Percentiles rank a stretch among this genome's conserved stretches.
These are phyloP conservation scores for Agrilus mali DNA, from an alignment of 2,888 invertebrate genomes.

Conservation along the genomic window DNA sequence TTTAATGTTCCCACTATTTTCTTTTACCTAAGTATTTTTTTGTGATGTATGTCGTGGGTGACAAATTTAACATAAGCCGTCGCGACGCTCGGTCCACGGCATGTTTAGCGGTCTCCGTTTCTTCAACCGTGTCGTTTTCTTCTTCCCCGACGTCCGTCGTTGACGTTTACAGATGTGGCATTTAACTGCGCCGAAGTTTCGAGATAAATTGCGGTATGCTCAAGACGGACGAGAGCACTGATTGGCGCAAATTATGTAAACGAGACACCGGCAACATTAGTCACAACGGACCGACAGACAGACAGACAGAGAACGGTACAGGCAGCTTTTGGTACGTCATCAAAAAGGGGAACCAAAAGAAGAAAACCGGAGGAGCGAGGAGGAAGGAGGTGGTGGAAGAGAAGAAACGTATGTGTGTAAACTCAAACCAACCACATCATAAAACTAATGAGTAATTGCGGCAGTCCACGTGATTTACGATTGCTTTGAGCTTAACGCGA, in stretches of 20 bases:
- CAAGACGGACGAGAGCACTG: conserved; percentile 30
- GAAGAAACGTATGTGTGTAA: background rate
- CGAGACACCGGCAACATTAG: conserved; percentile 20
- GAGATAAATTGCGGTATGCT: conserved; percentile 26
- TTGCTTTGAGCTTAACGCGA: conserved; percentile 20
- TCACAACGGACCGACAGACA: conserved; percentile 18
- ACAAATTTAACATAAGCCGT: no score
- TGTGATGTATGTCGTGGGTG: no score
- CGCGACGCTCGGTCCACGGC: no score
- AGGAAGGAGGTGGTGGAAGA: background rate
- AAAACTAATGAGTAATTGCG: conserved; percentile 25
- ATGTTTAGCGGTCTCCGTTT: no score
- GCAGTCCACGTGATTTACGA: conserved; percentile 23
- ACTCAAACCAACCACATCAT: conserved; percentile 21
- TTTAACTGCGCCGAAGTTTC: conserved; percentile 30
- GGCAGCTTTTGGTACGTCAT: background rate
- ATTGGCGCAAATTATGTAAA: conserved; percentile 34
- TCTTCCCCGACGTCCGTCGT: conserved; percentile 6
- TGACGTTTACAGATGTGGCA: conserved; percentile 34
- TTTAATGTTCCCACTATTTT: no score
- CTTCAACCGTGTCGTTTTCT: no score
- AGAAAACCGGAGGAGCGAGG: conserved; percentile 1
- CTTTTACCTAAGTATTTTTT: no score
- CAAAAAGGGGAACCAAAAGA: conserved; percentile 4
- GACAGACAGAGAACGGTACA: conserved; percentile 8